Evolutionary conservation across 1,140 invertebrate genomes (phyloP), one percentile per base, ranked within the genome.

Genomic region (Stegodyphus dumicola): DNA sequence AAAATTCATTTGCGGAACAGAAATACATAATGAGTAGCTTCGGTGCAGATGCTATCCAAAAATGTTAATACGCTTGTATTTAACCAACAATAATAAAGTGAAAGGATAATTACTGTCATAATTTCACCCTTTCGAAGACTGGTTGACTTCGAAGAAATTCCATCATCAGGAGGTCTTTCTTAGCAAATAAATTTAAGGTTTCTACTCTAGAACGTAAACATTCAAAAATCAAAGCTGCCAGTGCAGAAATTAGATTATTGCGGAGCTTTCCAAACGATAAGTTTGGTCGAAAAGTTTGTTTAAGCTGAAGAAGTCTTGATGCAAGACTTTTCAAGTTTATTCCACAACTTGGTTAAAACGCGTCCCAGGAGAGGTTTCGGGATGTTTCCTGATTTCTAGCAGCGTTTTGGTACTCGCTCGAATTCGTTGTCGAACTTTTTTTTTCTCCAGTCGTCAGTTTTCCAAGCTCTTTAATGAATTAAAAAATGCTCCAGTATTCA

Each of bases 201-300:
- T 1, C 33, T 3, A 33, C 33, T 33, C 33, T 33, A 33, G 33
- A 1, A 33, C 33, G 33, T 33, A 33, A 7, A 6, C 6, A 52
- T 56, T 70, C 53, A 79, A 79, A 79, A 79, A 79, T 79, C 77
- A 79, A 79, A 79, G 67, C 67, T 70, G 9, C 10, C 64, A 70
- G 66, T 70, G 13, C 17, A 56, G 77, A 52, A 79, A 79, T 79
- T 56, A 53, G 52, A 79, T 79, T 79, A 79, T 67, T 49, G 9
- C 5, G 51, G 48, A 9, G 77, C 7, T 7, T 53, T 70, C 60
- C n/a, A 77, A 17, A 66, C 18, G 65, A 52, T 54, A 79, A 79
- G 65, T 56, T 51, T 60, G 17, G 33, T 49, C 7, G 15, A 33
- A 56, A 18, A 79, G 77, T 79, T 79, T 70, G 53, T 70, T 70